Percentiles rank a stretch among this genome's conserved stretches.
Conservation (phyloP, 2,113 vertebrate genomes). For the Ivindomyrus marchei region DNA sequence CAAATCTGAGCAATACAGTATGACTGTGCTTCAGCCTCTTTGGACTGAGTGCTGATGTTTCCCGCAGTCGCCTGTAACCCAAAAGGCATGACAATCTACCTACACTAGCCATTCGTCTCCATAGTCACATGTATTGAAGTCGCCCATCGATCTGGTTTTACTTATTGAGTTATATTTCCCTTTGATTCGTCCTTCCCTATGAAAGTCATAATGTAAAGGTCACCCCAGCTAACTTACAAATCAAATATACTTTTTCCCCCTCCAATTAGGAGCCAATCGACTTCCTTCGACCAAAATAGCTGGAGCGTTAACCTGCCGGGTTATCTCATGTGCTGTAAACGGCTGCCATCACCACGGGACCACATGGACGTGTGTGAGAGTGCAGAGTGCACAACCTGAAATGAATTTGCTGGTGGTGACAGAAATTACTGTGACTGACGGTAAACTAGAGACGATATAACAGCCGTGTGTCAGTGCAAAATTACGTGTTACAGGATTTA, state of each 20-base stretch:
- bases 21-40: not conserved
- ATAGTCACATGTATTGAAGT: not conserved
- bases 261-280: not conserved
- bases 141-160: not conserved
- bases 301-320: not conserved
- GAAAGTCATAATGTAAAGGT: conserved; percentile 1
- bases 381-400: not conserved
- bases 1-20: not conserved
- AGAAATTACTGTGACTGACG: not conserved
- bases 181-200: not conserved
- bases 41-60: not conserved
- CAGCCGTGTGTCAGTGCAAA: not conserved
- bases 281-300: not conserved
- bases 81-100: not conserved
- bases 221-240: not conserved
- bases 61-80: not conserved
- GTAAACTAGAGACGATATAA: not conserved
- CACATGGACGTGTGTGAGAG: not conserved
- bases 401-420: not conserved
- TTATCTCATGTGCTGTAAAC: not conserved
- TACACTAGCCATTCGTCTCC: not conserved
- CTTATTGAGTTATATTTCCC: not conserved
- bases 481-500: not conserved
- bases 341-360: not conserved
- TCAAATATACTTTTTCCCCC: not conserved